phyloP scores from a whole-genome alignment of 2,113 vertebrate species.

The Proterorhinus semilunaris region DNA sequence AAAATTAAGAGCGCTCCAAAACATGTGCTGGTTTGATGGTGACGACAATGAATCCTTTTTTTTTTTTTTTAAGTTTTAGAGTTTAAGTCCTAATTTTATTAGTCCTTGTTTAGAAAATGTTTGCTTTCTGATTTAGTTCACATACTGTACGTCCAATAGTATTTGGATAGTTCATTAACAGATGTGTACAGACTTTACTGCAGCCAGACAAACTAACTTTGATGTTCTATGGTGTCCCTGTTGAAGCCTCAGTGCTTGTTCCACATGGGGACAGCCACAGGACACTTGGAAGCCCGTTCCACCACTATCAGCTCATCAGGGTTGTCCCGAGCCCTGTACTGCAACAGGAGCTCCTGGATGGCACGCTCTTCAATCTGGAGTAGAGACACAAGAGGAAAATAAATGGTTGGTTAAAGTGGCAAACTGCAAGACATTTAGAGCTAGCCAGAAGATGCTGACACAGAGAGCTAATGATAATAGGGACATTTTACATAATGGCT shows the following conservation, averaged over 20 bases:
- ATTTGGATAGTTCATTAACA: not conserved
- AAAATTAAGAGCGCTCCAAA: not conserved
- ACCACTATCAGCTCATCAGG: constrained; percentile 92
- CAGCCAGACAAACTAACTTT: constrained; percentile 25
- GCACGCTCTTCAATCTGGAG: constrained; percentile 91
- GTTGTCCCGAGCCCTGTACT: constrained; percentile 88
- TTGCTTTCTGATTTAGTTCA: too few relatives aligned
- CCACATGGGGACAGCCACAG: constrained; percentile 90
- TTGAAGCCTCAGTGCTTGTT: constrained; percentile 84
- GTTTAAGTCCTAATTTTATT: too few relatives aligned
- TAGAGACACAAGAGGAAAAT: constrained; percentile 5
- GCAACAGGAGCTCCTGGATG: constrained; percentile 89
- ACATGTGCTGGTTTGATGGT: too few relatives aligned
- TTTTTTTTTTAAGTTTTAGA: too few relatives aligned
- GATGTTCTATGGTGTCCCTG: constrained; percentile 17
- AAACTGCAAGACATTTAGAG: constrained; percentile 15
- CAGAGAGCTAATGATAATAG: constrained; percentile 28
- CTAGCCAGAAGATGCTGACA: constrained; percentile 40
- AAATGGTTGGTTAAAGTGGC: not conserved
- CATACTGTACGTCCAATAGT: not conserved
- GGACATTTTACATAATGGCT: constrained; percentile 38
- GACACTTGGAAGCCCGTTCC: constrained; percentile 87
- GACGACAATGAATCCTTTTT: too few relatives aligned
- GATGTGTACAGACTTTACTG: not conserved
- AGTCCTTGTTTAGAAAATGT: too few relatives aligned